Conservation (phyloP, 37 sponge, comb jelly and placozoan genomes). For the Theonella swinhoei region DNA sequence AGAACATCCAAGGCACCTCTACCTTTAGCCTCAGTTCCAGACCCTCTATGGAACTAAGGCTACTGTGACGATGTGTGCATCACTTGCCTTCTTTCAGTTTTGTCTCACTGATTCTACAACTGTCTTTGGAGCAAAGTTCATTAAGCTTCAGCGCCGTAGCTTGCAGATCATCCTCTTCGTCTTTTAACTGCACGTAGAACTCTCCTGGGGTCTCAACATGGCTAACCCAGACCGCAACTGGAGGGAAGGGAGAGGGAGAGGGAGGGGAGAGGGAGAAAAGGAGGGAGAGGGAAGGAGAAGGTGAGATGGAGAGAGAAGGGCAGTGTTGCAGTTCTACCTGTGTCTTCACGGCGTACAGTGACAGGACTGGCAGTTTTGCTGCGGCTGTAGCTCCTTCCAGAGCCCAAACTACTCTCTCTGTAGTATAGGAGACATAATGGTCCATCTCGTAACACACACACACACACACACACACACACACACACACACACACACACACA, state of each 20-base stretch:
- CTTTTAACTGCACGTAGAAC: conserved; percentile 8
- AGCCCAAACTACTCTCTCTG: too few species aligned
- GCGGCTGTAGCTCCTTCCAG: too few species aligned
- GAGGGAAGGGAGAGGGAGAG: neutral
- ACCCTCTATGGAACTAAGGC: too few species aligned
- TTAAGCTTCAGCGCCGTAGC: neutral
- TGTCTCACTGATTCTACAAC: neutral
- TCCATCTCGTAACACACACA: too few species aligned
- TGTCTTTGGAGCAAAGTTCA: neutral
- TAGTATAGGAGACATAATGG: too few species aligned
- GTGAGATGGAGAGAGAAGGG: neutral
- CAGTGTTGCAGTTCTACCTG: neutral
- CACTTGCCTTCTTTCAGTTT: neutral
- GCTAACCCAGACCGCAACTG: neutral
- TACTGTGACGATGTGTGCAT: too few species aligned
- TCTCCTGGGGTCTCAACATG: conserved; percentile 4
- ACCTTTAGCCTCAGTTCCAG: too few species aligned
- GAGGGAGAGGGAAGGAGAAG: neutral
- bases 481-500: too few species aligned
- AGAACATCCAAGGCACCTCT: too few species aligned
- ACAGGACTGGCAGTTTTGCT: too few species aligned
- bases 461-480: too few species aligned
- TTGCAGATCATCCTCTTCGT: neutral
- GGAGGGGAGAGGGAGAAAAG: neutral
- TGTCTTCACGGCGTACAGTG: too few species aligned